phyloP scores from a whole-genome alignment of 2,888 invertebrate genomes.

The Tanypteryx hageni region DNA sequence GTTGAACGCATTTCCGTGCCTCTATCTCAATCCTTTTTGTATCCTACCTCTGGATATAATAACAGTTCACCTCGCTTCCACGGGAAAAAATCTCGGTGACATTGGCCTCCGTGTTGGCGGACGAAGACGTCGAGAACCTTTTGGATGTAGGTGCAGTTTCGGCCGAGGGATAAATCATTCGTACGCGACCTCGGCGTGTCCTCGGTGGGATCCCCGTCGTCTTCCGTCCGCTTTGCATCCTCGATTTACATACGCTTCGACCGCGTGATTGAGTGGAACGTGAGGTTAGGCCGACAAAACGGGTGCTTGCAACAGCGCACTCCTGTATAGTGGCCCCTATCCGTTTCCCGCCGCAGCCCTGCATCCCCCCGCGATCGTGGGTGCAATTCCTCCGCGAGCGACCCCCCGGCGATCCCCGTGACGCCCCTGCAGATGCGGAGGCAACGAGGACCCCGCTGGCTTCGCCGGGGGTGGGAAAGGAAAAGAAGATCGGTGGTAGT shows the following conservation, averaged over 20 bases:
- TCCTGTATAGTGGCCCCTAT: slow-evolving; percentile 56
- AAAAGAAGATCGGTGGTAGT: slow-evolving; percentile 54
- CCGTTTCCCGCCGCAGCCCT: slow-evolving; percentile 48
- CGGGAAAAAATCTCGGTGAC: background rate
- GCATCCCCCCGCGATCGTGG: slow-evolving; percentile 51
- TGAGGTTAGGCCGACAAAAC: slow-evolving; percentile 43
- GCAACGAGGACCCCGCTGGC: slow-evolving; percentile 31
- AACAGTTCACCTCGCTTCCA: no score
- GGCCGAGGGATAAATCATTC: background rate
- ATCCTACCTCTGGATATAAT: no score
- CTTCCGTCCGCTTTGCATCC: slow-evolving; percentile 12
- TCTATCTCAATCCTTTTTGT: no score
- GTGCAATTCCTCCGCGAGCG: background rate
- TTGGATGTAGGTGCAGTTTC: background rate
- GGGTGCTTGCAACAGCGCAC: slow-evolving; percentile 59
- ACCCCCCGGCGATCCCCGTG: background rate
- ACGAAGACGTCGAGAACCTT: background rate
- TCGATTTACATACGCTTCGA: background rate
- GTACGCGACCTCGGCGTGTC: background rate
- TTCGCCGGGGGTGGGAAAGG: slow-evolving; percentile 52
- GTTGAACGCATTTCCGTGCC: no score
- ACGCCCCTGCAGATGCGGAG: slow-evolving; percentile 35
- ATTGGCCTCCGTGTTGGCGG: background rate
- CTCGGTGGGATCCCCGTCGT: slow-evolving; percentile 32
- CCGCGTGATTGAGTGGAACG: slow-evolving; percentile 1